These are phyloP conservation scores for Aphelocoma californica DNA, from an alignment of 2,797 vertebrate species.

Conservation along the genomic window DNA sequence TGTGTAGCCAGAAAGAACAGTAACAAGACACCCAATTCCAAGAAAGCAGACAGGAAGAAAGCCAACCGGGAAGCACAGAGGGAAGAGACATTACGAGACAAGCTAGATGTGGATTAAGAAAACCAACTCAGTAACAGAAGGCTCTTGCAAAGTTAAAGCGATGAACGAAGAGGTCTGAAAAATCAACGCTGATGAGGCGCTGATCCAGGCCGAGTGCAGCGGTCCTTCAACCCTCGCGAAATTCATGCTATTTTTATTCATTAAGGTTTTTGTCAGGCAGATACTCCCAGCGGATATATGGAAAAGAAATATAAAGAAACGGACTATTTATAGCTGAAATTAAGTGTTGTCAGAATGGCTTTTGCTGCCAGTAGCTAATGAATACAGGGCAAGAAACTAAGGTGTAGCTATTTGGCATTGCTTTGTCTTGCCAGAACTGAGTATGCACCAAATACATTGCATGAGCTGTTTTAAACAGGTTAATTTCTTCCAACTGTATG, in stretches of 20 bases:
- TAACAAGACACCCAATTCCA: too few relatives aligned
- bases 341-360: background rate
- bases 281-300: background rate
- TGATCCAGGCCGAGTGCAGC: background rate
- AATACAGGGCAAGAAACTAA: background rate
- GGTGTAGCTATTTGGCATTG: background rate
- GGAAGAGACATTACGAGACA: background rate
- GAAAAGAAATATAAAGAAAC: background rate
- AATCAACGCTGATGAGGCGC: fast-evolving
- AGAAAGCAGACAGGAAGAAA: background rate
- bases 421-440: background rate
- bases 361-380: background rate
- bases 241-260: background rate
- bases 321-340: background rate
- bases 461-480: background rate
- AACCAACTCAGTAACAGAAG: fast-evolving
- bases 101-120: background rate
- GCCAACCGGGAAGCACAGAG: fast-evolving
- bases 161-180: background rate
- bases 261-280: background rate
- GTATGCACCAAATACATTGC: background rate
- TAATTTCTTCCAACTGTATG: background rate
- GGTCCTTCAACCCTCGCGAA: background rate
- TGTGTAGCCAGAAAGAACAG: too few relatives aligned
- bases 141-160: background rate